Percentiles rank a stretch among this genome's conserved stretches.
Conservation (phyloP, 2,113 vertebrate species). For the Perca schrenkii region DNA sequence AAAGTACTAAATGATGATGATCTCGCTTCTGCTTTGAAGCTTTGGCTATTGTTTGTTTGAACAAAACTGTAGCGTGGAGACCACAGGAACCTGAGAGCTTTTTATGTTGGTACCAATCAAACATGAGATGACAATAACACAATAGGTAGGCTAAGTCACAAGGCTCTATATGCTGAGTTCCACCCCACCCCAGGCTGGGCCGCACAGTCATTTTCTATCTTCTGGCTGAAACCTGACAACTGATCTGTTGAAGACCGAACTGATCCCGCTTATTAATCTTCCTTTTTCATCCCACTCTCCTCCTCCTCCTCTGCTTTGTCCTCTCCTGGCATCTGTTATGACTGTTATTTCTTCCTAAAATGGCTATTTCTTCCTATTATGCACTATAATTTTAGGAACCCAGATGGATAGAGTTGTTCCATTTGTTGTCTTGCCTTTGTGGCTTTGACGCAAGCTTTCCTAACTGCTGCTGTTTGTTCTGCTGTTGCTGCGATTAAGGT, state of each 20-base stretch:
- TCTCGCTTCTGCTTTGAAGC: slow-evolving; percentile 54
- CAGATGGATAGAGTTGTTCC: neutral
- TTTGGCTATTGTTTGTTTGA: slow-evolving; percentile 54
- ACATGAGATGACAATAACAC: slow-evolving; percentile 54
- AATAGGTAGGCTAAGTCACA: slow-evolving; percentile 34
- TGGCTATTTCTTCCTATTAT: neutral
- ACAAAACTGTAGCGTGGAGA: slow-evolving; percentile 34
- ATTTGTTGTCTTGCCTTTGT: neutral
- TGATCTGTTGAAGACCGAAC: slow-evolving; percentile 1
- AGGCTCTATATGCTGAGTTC: slow-evolving; percentile 8
- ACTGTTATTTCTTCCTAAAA: slow-evolving; percentile 1
- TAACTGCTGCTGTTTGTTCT: neutral
- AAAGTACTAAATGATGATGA: neutral
- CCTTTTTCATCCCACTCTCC: neutral
- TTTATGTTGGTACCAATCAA: slow-evolving; percentile 55
- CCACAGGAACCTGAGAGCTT: slow-evolving; percentile 53
- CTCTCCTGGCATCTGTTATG: neutral
- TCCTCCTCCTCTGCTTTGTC: neutral
- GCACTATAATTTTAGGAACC: neutral
- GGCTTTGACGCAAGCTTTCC: neutral
- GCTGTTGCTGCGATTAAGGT: neutral
- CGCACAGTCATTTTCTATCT: slow-evolving; percentile 17
- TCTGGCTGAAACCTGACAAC: slow-evolving; percentile 32
- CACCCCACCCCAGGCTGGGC: slow-evolving; percentile 18
- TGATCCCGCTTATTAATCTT: neutral